Evolutionary conservation across 2,113 vertebrate species (phyloP), one percentile per base, ranked within the genome.

Genomic region (Anolis sagrei): DNA sequence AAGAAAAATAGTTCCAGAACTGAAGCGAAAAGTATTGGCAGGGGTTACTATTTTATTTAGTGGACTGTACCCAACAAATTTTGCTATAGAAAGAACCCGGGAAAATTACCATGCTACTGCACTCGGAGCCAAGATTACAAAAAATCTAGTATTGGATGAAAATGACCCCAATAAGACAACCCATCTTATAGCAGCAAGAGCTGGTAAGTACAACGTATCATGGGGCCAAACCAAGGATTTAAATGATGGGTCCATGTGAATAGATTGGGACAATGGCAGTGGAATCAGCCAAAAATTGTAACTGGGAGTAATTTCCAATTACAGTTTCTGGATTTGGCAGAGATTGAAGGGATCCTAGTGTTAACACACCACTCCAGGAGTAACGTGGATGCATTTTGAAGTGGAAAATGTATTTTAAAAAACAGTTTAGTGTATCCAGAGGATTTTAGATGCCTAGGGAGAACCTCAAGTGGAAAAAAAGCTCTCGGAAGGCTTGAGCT

Each of bases 11-110:
- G 98, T 98, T 29, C 99, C 99, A 0, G 98, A 99, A 93, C 94
- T 99, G 72, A 98, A 98, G 94, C 95, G 97, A 91, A 97, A 96
- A 76, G 96, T 98, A 9, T 94, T 99, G 88, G 97, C 97, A 0
- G 97, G 97, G 2, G 97, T 97, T 0, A 97, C 90, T 2, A 91
- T 99, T 7, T 96, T 97, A 69, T 99, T 99, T 95, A 99, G 98
- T 0, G 98, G 99, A 49, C 96, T 99, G 7, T 98, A 99, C 92
- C 99, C 98, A 0, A 99, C 99, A 14, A 99, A 98, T 92, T 98
- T 98, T 89, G 97, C 98, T 0, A 96, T 99, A 91, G 99, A 99
- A 92, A 97, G 97, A 90, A 99, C 98, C 3, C 96, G 98, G 1
- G 99, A 99, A 89, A 97, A 94, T 89, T 99, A 99, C 92, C 98